Evolutionary conservation across 2,113 vertebrate genomes (phyloP).

Genomic region (Falcunculus frontatus): DNA sequence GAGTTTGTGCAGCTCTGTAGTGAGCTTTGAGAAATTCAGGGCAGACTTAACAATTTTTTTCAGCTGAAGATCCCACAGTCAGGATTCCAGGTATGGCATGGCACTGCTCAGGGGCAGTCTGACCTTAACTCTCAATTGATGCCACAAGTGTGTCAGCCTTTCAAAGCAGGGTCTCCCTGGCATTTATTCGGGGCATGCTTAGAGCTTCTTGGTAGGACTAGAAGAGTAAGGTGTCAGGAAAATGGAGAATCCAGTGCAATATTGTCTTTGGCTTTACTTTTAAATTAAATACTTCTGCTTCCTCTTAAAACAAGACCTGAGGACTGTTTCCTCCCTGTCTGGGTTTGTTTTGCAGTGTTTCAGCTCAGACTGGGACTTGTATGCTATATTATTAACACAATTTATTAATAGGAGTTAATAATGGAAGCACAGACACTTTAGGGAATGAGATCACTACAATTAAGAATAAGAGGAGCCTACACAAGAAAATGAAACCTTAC

Average conservation of each 20-base stretch:
- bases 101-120: neutral
- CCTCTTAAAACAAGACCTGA: neutral
- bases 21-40: neutral
- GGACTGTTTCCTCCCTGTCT: neutral
- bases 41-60: neutral
- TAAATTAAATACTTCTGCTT: neutral
- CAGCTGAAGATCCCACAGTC: neutral
- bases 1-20: neutral
- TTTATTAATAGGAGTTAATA: conserved; percentile 59
- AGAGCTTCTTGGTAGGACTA: neutral
- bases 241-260: neutral
- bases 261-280: neutral
- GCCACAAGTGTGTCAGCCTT: neutral
- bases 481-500: conserved; percentile 49
- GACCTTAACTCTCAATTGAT: neutral
- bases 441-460: conserved; percentile 51
- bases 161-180: neutral
- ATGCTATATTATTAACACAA: conserved; percentile 3
- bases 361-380: neutral
- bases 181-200: neutral
- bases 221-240: neutral
- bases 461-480: conserved; percentile 45
- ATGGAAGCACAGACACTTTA: conserved; percentile 33
- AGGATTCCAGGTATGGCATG: neutral
- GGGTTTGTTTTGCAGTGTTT: neutral